Conservation (phyloP, 2,113 vertebrate species). For the Alaudala cheleensis region DNA sequence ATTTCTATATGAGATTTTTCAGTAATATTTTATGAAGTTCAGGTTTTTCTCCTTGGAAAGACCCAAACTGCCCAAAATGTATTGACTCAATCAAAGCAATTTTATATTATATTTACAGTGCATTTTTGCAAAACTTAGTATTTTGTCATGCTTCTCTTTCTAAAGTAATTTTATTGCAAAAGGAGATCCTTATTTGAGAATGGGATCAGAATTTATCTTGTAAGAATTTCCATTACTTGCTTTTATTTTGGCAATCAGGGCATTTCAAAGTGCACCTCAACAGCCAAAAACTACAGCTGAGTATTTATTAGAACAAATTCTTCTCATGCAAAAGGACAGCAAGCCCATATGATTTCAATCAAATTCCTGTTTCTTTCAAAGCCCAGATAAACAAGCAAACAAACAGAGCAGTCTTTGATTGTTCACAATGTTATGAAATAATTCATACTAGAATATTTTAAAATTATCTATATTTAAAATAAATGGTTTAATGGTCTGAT, state of each 20-base stretch:
- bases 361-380: neutral
- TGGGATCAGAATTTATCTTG: neutral
- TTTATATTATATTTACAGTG: neutral
- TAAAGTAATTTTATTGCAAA: neutral
- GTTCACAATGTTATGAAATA: neutral
- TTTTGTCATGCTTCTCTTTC: neutral
- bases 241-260: neutral
- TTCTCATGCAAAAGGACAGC: neutral
- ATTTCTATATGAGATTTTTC: neutral
- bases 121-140: neutral
- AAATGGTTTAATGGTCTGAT: neutral
- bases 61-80: neutral
- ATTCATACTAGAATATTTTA: neutral
- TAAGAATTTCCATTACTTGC: neutral
- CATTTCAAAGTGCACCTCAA: neutral
- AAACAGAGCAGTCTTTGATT: neutral
- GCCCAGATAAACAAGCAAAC: neutral
- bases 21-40: neutral
- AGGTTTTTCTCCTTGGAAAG: neutral
- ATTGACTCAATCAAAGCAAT: neutral
- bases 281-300: constrained; percentile 28
- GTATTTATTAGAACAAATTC: constrained; percentile 14
- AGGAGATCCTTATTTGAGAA: neutral
- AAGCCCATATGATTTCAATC: neutral
- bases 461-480: neutral